A percentile compares a stretch with the other conserved stretches of the same genome.
These are phyloP conservation scores for Hypanus sabinus DNA, from an alignment of 2,113 vertebrate species.

Conservation along the genomic window DNA sequence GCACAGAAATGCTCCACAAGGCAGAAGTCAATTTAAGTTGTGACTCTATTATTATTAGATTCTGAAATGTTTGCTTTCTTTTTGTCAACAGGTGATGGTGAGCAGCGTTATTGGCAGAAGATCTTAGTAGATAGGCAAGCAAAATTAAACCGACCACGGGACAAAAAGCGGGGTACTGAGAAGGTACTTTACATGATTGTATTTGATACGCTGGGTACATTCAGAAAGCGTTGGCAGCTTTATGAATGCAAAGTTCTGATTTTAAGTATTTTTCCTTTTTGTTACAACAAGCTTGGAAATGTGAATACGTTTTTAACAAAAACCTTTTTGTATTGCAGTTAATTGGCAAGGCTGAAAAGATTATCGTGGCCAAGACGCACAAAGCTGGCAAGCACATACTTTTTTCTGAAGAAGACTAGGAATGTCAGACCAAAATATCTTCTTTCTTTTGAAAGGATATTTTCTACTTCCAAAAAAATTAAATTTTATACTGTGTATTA, in stretches of 20 bases:
- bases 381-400: slow-evolving; percentile 78
- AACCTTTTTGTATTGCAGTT: slow-evolving; percentile 59
- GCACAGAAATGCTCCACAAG: neutral
- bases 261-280: neutral
- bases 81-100: slow-evolving; percentile 70
- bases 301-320: neutral
- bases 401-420: slow-evolving; percentile 71
- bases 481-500: neutral
- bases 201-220: neutral
- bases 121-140: slow-evolving; percentile 93
- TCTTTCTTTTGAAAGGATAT: slow-evolving; percentile 39
- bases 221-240: neutral
- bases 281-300: too few relatives aligned
- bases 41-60: neutral
- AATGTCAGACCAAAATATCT: neutral
- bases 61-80: neutral
- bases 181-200: slow-evolving; percentile 63
- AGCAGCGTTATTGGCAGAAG: slow-evolving; percentile 98
- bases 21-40: neutral
- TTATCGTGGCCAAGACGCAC: slow-evolving; percentile 75
- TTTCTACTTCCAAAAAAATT: slow-evolving; percentile 27
- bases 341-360: slow-evolving; percentile 89
- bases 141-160: slow-evolving; percentile 88
- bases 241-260: neutral
- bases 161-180: slow-evolving; percentile 87